Percentiles rank a stretch among this genome's conserved stretches.
Evolutionary conservation across 2,797 vertebrate genomes (phyloP).

Genomic region (Garrulus glandarius): DNA sequence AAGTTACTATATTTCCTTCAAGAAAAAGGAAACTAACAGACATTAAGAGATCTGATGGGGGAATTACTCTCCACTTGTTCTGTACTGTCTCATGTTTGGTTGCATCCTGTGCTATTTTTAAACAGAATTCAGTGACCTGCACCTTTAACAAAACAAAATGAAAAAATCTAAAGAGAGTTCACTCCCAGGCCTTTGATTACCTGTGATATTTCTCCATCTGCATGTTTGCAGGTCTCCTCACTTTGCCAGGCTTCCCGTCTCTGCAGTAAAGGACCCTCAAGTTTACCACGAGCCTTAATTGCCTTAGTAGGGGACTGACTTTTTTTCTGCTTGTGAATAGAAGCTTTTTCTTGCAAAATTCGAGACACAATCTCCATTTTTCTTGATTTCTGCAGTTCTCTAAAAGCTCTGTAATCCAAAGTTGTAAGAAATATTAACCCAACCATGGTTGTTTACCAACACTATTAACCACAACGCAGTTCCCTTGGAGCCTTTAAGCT

Average conservation of each 20-base stretch:
- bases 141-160: not conserved
- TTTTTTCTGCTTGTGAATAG: constrained; percentile 57
- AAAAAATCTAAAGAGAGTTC: no score
- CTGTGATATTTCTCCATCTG: not conserved
- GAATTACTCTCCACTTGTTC: not conserved
- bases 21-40: not conserved
- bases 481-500: not conserved
- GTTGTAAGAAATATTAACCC: not conserved
- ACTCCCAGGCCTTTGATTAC: not conserved
- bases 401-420: constrained; percentile 77
- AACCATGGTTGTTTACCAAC: not conserved
- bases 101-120: not conserved
- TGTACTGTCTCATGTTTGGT: not conserved
- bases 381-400: constrained; percentile 79
- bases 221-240: constrained; percentile 25
- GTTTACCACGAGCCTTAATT: not conserved
- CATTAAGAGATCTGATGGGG: not conserved
- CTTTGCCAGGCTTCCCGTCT: constrained; percentile 64
- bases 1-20: not conserved
- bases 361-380: constrained; percentile 80
- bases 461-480: not conserved
- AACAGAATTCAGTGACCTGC: not conserved
- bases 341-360: constrained; percentile 78
- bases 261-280: not conserved
- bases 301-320: not conserved